Evolutionary conservation across 2,113 vertebrate species (phyloP).

Genomic region (Carassius carassius): DNA sequence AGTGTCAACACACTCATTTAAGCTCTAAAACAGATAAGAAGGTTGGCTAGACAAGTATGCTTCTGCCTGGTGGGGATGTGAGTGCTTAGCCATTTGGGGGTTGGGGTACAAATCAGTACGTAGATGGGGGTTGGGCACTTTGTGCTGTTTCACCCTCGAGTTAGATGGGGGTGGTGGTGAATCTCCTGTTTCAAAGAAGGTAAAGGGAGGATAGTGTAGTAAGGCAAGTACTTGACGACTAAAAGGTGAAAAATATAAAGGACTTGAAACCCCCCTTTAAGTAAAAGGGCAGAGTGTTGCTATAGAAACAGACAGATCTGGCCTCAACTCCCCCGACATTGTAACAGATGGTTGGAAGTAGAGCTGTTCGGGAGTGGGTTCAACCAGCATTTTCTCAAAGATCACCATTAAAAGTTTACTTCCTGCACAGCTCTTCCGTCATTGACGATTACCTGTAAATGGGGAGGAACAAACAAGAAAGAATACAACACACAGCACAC

Average conservation of each 20-base stretch:
- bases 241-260: slow-evolving; percentile 22
- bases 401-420: slow-evolving; percentile 11
- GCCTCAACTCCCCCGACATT: slow-evolving; percentile 41
- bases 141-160: slow-evolving; percentile 22
- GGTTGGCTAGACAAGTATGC: not conserved
- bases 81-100: slow-evolving; percentile 44
- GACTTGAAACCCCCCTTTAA: slow-evolving; percentile 23
- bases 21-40: not conserved
- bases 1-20: not conserved
- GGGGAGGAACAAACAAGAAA: not conserved
- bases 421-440: not conserved
- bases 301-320: slow-evolving; percentile 53
- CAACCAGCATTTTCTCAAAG: slow-evolving; percentile 29
- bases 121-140: slow-evolving; percentile 55
- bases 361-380: slow-evolving; percentile 37
- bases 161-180: slow-evolving; percentile 28
- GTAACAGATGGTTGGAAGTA: slow-evolving; percentile 60
- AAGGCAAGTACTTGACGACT: not conserved
- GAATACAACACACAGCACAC: not conserved
- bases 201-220: not conserved
- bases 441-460: not conserved
- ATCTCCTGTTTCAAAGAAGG: slow-evolving; percentile 40
- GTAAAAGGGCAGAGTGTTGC: slow-evolving; percentile 45
- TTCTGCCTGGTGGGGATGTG: slow-evolving; percentile 9
- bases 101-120: slow-evolving; percentile 40